Percentiles rank a stretch among this genome's conserved stretches.
phyloP scores from a whole-genome alignment of 2,888 invertebrate species.

The Diaprepes abbreviatus region DNA sequence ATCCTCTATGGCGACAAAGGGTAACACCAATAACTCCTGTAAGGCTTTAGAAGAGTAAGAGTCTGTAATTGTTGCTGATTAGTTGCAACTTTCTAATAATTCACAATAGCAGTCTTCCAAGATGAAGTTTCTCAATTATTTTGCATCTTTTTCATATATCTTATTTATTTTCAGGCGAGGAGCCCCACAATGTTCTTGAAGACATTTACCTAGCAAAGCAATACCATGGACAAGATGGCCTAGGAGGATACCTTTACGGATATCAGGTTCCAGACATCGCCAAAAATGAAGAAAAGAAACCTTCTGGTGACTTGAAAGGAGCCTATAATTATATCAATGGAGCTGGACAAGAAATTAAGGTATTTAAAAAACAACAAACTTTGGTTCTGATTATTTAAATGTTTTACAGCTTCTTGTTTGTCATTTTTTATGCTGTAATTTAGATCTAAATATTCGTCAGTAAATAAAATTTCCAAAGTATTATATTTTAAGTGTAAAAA shows the following conservation, averaged over 20 bases:
- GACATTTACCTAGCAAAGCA: slow-evolving; percentile 80
- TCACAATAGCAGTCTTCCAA: no score
- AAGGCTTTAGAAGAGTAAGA: no score
- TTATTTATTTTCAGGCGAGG: slow-evolving; percentile 56
- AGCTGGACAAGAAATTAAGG: slow-evolving; percentile 73
- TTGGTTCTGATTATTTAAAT: no score
- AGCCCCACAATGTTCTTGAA: slow-evolving; percentile 77
- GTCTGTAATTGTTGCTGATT: no score
- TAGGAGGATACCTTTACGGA: slow-evolving; percentile 80
- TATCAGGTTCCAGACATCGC: slow-evolving; percentile 82
- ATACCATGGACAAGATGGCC: slow-evolving; percentile 77
- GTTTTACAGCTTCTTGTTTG: neutral
- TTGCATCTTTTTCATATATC: no score
- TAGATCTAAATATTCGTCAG: neutral
- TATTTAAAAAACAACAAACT: no score
- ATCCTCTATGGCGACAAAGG: no score
- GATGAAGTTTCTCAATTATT: no score
- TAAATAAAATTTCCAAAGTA: no score
- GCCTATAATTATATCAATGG: slow-evolving; percentile 79
- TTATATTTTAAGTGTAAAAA: no score
- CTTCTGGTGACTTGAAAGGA: slow-evolving; percentile 80
- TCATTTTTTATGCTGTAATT: neutral
- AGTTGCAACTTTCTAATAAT: no score
- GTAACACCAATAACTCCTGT: no score
- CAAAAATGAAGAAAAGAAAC: slow-evolving; percentile 78